Percentiles rank a stretch among this genome's conserved stretches.
phyloP scores from a whole-genome alignment of 2,113 vertebrate genomes.

The Trachemys scripta region DNA sequence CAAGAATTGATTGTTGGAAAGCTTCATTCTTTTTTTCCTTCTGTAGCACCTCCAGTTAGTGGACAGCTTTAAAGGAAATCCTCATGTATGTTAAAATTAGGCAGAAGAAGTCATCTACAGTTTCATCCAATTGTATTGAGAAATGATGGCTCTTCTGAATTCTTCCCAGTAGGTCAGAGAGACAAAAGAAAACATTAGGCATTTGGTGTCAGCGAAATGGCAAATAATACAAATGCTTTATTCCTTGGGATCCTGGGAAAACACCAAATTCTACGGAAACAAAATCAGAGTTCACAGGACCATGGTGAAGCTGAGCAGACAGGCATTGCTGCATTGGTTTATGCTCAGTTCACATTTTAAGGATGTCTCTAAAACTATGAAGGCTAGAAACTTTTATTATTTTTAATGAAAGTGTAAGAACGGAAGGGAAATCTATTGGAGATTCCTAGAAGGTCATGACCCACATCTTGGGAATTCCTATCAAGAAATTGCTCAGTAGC shows the following conservation, averaged over 20 bases:
- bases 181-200: background rate
- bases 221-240: background rate
- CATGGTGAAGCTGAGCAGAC: no score
- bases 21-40: background rate
- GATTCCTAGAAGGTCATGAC: accelerated
- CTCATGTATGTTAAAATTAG: background rate
- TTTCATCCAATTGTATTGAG: background rate
- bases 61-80: background rate
- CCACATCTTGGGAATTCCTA: background rate
- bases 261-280: background rate
- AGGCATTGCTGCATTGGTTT: background rate
- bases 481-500: background rate
- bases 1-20: background rate
- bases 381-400: background rate
- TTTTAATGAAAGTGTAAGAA: background rate
- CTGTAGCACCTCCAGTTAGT: background rate
- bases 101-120: background rate
- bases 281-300: background rate
- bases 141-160: background rate
- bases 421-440: background rate
- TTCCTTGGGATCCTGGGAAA: background rate
- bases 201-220: background rate
- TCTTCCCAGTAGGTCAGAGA: background rate
- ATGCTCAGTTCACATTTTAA: background rate
- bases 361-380: background rate